Percentiles rank a stretch among this genome's conserved stretches.
Conservation (phyloP, 2,797 vertebrate genomes). For the Emys orbicularis region DNA sequence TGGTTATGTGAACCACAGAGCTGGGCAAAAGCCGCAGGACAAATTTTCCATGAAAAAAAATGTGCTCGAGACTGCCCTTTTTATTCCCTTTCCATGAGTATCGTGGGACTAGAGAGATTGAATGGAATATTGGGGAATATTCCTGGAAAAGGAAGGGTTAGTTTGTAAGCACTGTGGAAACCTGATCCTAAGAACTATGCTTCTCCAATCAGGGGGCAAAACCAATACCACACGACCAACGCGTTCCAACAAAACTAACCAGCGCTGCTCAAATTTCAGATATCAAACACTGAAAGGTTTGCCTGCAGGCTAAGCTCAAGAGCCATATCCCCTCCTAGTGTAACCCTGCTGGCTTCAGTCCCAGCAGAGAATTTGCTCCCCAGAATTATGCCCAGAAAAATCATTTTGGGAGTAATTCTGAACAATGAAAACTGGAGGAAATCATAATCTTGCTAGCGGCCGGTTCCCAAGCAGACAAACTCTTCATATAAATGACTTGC, state of each 20-base stretch:
- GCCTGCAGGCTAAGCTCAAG: background rate
- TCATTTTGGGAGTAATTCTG: conserved; percentile 67
- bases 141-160: conserved; percentile 37
- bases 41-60: conserved; percentile 55
- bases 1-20: conserved; percentile 44
- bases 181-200: background rate
- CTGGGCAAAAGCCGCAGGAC: background rate
- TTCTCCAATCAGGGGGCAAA: fast-evolving
- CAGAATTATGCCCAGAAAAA: conserved; percentile 50
- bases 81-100: conserved; percentile 26
- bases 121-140: fast-evolving
- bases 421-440: conserved; percentile 63
- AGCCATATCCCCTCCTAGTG: conserved; percentile 14
- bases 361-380: conserved; percentile 31
- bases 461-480: conserved; percentile 55
- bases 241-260: background rate
- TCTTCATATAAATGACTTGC: conserved; percentile 61
- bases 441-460: conserved; percentile 54
- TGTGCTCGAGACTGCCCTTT: background rate
- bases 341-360: conserved; percentile 20
- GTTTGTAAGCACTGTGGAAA: background rate
- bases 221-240: fast-evolving
- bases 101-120: background rate
- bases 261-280: background rate
- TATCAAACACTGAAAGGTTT: background rate